Conservation (phyloP, 2,888 invertebrate genomes). For the Aphodius granarius region DNA sequence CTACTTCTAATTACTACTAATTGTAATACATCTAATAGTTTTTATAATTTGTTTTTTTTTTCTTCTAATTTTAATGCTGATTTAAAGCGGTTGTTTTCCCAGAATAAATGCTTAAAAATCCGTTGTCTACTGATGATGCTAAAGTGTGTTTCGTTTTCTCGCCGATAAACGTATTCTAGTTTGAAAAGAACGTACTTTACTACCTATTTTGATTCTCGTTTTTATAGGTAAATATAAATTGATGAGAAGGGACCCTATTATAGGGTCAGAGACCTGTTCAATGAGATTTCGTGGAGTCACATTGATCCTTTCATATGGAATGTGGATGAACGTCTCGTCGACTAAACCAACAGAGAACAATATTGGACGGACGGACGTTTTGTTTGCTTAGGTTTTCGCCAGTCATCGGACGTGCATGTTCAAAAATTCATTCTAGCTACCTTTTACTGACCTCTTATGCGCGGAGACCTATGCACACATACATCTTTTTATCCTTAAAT, state of each 20-base stretch:
- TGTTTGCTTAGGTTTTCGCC: not conserved
- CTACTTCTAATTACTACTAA: too few relatives aligned
- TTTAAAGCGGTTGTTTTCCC: too few relatives aligned
- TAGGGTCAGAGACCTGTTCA: not conserved
- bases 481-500: not conserved
- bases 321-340: not conserved
- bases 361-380: not conserved
- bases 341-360: not conserved
- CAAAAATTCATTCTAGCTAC: not conserved
- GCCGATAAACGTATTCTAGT: too few relatives aligned
- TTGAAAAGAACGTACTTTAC: too few relatives aligned
- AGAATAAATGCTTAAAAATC: too few relatives aligned
- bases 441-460: not conserved
- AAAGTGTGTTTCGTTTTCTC: too few relatives aligned
- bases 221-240: not conserved
- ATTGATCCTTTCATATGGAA: not conserved
- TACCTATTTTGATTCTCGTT: not conserved
- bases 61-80: too few relatives aligned
- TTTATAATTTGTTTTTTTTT: too few relatives aligned
- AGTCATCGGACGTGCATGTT: not conserved
- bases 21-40: too few relatives aligned
- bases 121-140: too few relatives aligned
- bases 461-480: not conserved
- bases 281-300: not conserved
- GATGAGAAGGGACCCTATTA: not conserved